Evolutionary conservation across 1,140 invertebrate genomes (phyloP), one percentile per base, ranked within the genome.

Genomic region (Magallana ariakensis): DNA sequence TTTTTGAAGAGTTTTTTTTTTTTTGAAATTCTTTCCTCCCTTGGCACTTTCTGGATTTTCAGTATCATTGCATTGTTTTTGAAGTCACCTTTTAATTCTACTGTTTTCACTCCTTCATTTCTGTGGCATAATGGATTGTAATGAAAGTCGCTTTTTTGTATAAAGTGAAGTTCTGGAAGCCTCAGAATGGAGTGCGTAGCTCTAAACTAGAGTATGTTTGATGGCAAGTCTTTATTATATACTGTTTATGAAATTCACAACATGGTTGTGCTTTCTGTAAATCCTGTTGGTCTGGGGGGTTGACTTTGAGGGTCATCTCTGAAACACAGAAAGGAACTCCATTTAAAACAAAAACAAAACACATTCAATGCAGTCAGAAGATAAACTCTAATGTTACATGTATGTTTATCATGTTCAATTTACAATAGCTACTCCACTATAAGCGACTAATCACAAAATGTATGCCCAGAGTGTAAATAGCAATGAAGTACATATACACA

Each of bases 191-290:
- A 75, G 66, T 75, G 66, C 66, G 66, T 75, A 75, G 66, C 66
- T 26, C 22, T 75, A 26, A 75, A 75, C 22, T 10, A 13, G 22
- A 13, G 22, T 75, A 46, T 46, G 33, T 46, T 46, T 75, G 66
- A 75, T 75, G 66, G 66, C 66, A 19, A 46, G 22, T 26, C 19
- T 75, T 26, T 75, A 62, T n/a, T 46, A 46, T 46, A 46, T 46
- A 16, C 11, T 6, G 53, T 85, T 26, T 85, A 55, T 22, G n/a
- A 19, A 26, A 80, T 54, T 80, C 58, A 87, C 58, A 85, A 33
- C 58, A 87, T 83, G 4, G 81, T 83, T 26, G 80, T 83, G 53
- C 85, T 60, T 22, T 87, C 80, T 22, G 46, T 53, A 66, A 62
- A 82, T 60, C 81, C 57, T 66, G 80, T 83, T 75, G 15, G 46